Evolutionary conservation across 1,140 invertebrate species (phyloP).

Genomic region (fruit fly (Drosophila melanogaster)): DNA sequence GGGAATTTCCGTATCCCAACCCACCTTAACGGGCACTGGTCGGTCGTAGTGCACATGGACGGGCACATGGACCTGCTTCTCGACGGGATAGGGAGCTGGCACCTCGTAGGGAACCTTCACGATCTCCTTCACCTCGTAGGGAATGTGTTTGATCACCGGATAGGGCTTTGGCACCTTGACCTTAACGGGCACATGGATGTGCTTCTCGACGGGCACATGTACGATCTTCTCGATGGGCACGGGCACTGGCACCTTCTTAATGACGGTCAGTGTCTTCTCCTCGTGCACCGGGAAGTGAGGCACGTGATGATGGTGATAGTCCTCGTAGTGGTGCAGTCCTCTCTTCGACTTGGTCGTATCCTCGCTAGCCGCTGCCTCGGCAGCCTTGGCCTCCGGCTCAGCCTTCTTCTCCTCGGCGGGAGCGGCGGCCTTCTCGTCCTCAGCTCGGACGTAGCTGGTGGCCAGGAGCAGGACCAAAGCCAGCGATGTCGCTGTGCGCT

Average conservation of each 20-base stretch:
- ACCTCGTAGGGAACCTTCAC: constrained; percentile 88
- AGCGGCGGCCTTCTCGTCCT: constrained; percentile 83
- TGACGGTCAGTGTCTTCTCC: constrained; percentile 90
- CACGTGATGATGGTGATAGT: constrained; percentile 82
- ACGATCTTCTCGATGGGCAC: constrained; percentile 87
- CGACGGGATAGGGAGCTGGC: constrained; percentile 88
- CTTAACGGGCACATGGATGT: constrained; percentile 86
- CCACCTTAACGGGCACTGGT: constrained; percentile 87
- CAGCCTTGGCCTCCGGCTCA: constrained; percentile 78
- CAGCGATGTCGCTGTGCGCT: constrained; percentile 85
- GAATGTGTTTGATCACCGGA: constrained; percentile 87
- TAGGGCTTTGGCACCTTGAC: constrained; percentile 87
- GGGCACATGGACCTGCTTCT: constrained; percentile 86
- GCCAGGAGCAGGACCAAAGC: constrained; percentile 85
- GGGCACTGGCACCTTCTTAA: constrained; percentile 89
- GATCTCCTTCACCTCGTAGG: constrained; percentile 87
- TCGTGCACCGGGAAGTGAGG: constrained; percentile 84
- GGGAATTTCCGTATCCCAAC: not conserved
- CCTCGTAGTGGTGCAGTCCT: constrained; percentile 86
- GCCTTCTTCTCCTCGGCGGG: constrained; percentile 84
- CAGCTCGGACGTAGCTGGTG: constrained; percentile 81
- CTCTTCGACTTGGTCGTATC: constrained; percentile 89
- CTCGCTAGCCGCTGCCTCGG: constrained; percentile 84
- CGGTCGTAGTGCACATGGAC: constrained; percentile 88
- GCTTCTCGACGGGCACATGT: constrained; percentile 86